phyloP scores from a whole-genome alignment of 2,797 vertebrate genomes.

The Nasua narica region DNA sequence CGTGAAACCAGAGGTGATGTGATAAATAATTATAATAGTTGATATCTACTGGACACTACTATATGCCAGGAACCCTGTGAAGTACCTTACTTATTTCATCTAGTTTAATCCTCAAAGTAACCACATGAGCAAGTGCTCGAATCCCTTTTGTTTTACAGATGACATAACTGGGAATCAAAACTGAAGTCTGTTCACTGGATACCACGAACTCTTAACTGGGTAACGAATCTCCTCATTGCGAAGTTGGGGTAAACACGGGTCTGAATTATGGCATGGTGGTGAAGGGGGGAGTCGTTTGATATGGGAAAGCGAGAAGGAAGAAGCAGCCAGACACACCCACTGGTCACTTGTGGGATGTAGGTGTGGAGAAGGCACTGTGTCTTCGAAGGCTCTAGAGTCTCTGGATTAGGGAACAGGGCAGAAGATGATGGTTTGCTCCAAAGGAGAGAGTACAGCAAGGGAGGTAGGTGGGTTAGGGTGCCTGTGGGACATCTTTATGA shows the following conservation, averaged over 20 bases:
- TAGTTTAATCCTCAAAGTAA: neutral
- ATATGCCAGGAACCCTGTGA: too few species aligned
- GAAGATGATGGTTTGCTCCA: too few species aligned
- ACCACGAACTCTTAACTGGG: neutral
- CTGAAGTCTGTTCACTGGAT: neutral
- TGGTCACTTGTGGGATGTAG: neutral
- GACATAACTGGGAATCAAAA: too few species aligned
- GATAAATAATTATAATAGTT: neutral
- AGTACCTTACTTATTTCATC: neutral
- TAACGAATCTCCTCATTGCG: neutral
- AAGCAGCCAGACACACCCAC: fast-evolving
- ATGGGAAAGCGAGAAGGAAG: neutral
- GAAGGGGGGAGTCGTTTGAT: neutral
- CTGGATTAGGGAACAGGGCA: neutral
- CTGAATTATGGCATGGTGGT: neutral
- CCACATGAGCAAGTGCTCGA: fast-evolving
- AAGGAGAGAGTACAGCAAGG: neutral
- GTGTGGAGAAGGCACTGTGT: fast-evolving
- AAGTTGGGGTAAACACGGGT: neutral
- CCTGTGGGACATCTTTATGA: fast-evolving
- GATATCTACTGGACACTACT: neutral
- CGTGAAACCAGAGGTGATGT: neutral
- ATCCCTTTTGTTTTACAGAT: neutral
- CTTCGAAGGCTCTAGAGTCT: neutral
- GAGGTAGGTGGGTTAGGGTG: too few species aligned